A percentile compares a stretch with the other conserved stretches of the same genome.
These are phyloP conservation scores for Phyllostomus hastatus DNA, from an alignment of 2,113 vertebrate species.

Conservation along the genomic window DNA sequence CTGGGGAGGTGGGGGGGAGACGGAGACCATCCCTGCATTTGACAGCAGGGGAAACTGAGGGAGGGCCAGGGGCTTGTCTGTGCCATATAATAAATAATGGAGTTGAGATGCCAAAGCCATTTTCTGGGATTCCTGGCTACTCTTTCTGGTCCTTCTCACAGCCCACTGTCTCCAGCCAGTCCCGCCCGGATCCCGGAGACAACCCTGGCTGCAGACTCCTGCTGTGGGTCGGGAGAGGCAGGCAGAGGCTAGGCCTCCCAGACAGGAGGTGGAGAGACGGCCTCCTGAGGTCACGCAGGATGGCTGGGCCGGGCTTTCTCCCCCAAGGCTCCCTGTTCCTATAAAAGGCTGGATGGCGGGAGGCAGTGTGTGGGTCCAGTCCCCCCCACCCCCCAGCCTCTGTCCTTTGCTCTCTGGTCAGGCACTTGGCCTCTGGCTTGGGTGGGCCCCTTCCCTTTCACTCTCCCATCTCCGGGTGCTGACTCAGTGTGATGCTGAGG, in stretches of 20 bases:
- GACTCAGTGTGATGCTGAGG: not conserved
- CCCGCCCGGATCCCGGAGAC: not conserved
- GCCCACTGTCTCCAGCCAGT: not conserved
- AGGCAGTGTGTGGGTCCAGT: accelerated
- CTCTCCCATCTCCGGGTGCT: not conserved
- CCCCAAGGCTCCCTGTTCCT: too few species aligned
- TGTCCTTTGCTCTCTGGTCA: not conserved
- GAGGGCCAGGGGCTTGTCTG: not conserved
- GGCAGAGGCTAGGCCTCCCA: not conserved
- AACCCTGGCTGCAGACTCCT: not conserved
- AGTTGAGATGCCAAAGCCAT: not conserved
- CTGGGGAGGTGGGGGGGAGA: not conserved
- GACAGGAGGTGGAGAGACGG: not conserved
- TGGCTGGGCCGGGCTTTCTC: not conserved
- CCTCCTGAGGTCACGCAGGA: too few species aligned
- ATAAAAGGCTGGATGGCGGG: not conserved
- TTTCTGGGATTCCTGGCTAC: not conserved
- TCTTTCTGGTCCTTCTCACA: not conserved
- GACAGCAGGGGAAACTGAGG: not conserved
- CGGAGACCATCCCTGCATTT: not conserved
- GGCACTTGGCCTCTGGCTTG: not conserved
- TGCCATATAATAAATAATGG: accelerated
- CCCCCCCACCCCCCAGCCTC: accelerated
- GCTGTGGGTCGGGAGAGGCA: not conserved
- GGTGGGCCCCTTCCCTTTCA: not conserved